Evolutionary conservation across 2,797 vertebrate species (phyloP).

Genomic region (Alca torda): DNA sequence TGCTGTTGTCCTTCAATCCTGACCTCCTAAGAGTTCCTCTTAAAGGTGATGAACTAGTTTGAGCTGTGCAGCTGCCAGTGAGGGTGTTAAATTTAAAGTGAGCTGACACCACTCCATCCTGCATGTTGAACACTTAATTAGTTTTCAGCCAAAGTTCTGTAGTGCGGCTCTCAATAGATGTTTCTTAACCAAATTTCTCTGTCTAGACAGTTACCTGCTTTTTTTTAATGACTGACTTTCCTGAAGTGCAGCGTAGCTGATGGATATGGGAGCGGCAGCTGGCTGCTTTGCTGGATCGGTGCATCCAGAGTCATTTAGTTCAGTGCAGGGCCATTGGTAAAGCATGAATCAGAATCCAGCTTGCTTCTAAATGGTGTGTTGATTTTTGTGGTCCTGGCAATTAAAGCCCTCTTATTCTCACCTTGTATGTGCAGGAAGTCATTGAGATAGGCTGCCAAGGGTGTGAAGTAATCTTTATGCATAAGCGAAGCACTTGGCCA

Average conservation of each 20-base stretch:
- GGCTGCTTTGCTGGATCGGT: not conserved
- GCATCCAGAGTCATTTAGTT: not conserved
- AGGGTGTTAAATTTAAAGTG: constrained; percentile 21
- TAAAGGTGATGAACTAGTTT: constrained; percentile 12
- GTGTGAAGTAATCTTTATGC: not conserved
- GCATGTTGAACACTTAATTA: not conserved
- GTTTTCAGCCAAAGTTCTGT: not conserved
- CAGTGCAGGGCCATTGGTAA: not conserved
- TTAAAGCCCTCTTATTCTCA: not conserved
- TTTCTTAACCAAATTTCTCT: not conserved
- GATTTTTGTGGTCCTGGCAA: not conserved
- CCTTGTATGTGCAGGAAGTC: not conserved
- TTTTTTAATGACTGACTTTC: not conserved
- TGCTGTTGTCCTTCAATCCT: not conserved
- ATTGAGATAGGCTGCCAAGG: not conserved
- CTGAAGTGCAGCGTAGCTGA: not conserved
- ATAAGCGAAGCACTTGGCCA: not conserved
- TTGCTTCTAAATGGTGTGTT: not conserved
- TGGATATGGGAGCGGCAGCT: not conserved
- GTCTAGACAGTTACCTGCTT: not conserved
- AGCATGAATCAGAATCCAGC: not conserved
- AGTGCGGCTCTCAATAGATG: not conserved
- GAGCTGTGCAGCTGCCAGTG: constrained; percentile 7
- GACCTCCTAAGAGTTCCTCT: not conserved
- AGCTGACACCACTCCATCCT: not conserved